phyloP scores from a whole-genome alignment of 2,113 vertebrate species.

The Oncorhynchus kisutch region DNA sequence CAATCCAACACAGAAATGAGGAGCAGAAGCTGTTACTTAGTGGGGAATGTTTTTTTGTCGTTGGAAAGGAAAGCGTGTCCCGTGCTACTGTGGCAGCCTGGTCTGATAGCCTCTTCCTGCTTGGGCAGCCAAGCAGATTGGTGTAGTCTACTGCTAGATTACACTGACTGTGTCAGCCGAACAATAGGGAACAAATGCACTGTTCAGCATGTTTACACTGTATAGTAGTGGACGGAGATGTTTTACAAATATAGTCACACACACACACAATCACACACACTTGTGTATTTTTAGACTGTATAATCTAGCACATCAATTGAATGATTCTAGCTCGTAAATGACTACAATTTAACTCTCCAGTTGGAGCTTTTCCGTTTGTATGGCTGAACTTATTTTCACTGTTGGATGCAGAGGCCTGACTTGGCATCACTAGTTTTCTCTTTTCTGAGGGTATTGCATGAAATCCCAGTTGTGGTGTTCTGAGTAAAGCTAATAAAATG shows the following conservation, averaged over 20 bases:
- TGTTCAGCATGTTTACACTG: too few species aligned
- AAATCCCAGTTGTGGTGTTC: conserved; percentile 8
- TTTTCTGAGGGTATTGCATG: conserved; percentile 17
- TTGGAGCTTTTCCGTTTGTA: conserved; percentile 3
- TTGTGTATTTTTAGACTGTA: not conserved
- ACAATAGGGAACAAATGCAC: not conserved
- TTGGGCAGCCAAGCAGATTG: not conserved
- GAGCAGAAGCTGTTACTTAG: conserved; percentile 17
- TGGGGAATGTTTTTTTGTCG: not conserved
- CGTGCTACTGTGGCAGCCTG: conserved; percentile 2
- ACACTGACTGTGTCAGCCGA: not conserved
- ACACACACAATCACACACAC: not conserved
- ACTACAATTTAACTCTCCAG: conserved; percentile 7
- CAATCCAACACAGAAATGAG: conserved; percentile 21
- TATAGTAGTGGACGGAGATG: too few species aligned
- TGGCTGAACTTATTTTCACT: conserved; percentile 44
- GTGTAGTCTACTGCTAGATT: not conserved
- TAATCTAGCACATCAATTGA: conserved; percentile 15
- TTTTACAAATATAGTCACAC: too few species aligned
- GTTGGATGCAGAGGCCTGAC: not conserved
- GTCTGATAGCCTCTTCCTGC: conserved; percentile 16
- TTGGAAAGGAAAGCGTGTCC: not conserved
- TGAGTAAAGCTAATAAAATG: conserved; percentile 31
- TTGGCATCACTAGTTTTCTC: conserved; percentile 5
- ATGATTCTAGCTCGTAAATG: not conserved